These are phyloP conservation scores for Tipula confusa DNA, from an alignment of 2,888 invertebrate species.

Conservation along the genomic window DNA sequence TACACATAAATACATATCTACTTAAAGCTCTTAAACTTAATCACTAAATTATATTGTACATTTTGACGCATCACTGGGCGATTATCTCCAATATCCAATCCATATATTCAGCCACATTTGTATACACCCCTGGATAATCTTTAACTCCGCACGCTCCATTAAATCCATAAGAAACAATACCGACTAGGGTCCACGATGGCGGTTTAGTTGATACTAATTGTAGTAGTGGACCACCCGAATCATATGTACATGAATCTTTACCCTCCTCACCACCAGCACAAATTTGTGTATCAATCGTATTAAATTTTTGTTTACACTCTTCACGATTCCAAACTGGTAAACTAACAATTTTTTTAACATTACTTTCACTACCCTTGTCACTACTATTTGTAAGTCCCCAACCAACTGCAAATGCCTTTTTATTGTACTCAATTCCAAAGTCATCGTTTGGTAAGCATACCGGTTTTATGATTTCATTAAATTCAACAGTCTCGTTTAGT, in stretches of 20 bases:
- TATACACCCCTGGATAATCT: neutral
- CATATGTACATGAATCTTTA: neutral
- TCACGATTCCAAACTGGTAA: neutral
- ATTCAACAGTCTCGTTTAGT: neutral
- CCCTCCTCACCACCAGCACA: conserved; percentile 12
- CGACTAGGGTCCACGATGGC: neutral
- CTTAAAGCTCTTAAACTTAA: too few relatives aligned
- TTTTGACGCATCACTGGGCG: too few relatives aligned
- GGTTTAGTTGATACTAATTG: neutral
- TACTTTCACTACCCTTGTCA: neutral
- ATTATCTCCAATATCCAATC: neutral
- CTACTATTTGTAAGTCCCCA: neutral
- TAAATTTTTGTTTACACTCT: neutral
- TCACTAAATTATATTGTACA: too few relatives aligned
- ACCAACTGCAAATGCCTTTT: neutral
- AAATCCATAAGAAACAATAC: conserved; percentile 13
- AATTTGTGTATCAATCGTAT: neutral
- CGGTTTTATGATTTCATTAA: neutral
- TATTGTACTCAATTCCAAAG: too few relatives aligned
- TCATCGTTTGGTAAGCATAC: neutral
- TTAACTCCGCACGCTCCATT: neutral
- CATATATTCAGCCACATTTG: neutral
- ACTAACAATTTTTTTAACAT: neutral
- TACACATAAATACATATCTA: too few relatives aligned
- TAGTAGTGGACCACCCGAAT: neutral